Percentiles rank a stretch among this genome's conserved stretches.
Evolutionary conservation across 2,113 vertebrate genomes (phyloP).

Genomic region (Scalopus aquaticus): DNA sequence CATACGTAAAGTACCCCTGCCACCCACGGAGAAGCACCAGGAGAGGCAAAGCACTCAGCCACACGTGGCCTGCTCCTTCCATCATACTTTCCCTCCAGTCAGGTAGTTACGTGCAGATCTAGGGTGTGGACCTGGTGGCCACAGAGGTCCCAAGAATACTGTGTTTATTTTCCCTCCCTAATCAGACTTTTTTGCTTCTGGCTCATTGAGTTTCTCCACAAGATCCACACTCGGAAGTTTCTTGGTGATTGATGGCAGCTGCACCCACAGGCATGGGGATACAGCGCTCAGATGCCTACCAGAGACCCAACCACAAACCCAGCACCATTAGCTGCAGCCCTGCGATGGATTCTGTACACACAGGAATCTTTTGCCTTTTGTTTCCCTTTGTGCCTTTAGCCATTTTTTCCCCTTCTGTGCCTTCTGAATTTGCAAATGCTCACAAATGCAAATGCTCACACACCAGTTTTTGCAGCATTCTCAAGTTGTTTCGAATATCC

Average conservation of each 20-base stretch:
- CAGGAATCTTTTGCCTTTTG: background rate
- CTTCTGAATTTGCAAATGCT: background rate
- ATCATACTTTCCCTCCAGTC: background rate
- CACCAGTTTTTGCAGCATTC: background rate
- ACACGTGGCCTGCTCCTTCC: background rate
- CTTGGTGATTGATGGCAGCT: background rate
- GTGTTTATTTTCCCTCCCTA: slow-evolving; percentile 26
- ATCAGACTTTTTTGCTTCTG: background rate
- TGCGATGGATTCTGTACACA: too few species aligned
- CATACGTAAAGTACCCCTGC: background rate
- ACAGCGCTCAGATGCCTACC: background rate
- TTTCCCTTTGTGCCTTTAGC: background rate
- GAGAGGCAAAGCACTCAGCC: background rate
- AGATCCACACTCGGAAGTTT: slow-evolving; percentile 3
- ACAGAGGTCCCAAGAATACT: background rate
- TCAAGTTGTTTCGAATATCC: background rate
- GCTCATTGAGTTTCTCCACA: slow-evolving; percentile 11
- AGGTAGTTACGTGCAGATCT: background rate
- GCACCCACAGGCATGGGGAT: background rate
- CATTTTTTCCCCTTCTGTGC: background rate
- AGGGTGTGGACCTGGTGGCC: background rate
- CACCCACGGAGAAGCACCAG: background rate
- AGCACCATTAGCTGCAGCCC: background rate
- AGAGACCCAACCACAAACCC: background rate
- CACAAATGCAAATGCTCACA: background rate